Base-by-base conservation (phyloP, 92 coral and sea anemone genomes). In the Zoanthus sansibaricus region DNA sequence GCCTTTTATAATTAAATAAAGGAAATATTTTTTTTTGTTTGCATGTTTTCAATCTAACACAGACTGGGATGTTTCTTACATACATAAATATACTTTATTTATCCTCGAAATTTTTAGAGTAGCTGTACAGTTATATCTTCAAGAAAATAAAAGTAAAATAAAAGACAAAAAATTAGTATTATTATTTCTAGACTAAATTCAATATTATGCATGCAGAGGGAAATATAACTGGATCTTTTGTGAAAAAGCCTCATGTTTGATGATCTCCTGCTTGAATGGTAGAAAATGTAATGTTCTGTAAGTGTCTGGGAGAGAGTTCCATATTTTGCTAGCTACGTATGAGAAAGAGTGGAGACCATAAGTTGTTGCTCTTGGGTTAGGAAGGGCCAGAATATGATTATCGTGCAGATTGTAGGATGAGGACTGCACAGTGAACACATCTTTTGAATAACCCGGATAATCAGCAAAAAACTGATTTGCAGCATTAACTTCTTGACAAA, bases 381-480 rank as follows among this genome's bases (percentile, higher is more conserved):
- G 70, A 62, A 62, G 70, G 30, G 70, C 70, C 70, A 62, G 70
- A 62, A 62, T 62, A 20, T 62, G 70, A 12, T 62, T 15, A 62
- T 16, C 70, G 70, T 16, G 70, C 70, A 62, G 5, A 62, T 62
- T 62, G 70, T 62, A 62, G 70, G 70, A 62, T 62, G n/a, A 62
- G 8, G 70, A 62, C 70, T 16, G 70, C 70, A 62, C 70, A 6
- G 70, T 62, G 8, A 62, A 62, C 70, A 62, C 13, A 15, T 62
- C 70, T 62, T 62, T 62, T 62, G 13, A 62, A 20, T 62, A 62
- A 20, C 70, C 70, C 13, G 8, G 70, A 62, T 62, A 62, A 62
- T 62, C 70, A 62, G 70, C 70, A 62, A 62, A 62, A 62, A 62
- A 20, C 70, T 48, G 9, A 48, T 48, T 5, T 48, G 9, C 25